Percentiles rank a stretch among this genome's conserved stretches.
These are phyloP conservation scores for Dicerorhinus sumatrensis DNA, from an alignment of 2,113 vertebrate genomes.

Conservation along the genomic window DNA sequence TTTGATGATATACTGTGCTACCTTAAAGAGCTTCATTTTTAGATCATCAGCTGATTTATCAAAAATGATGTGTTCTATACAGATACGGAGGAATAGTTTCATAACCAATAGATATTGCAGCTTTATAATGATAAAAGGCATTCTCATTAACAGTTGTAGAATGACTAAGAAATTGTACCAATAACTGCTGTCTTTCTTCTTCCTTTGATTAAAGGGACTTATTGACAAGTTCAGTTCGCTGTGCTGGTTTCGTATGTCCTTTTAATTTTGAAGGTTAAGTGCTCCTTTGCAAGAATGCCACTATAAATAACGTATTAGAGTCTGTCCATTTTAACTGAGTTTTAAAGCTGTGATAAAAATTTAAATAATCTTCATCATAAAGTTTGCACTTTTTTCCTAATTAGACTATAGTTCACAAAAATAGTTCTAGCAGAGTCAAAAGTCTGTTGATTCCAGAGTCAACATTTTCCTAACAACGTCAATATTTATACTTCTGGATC, in stretches of 20 bases:
- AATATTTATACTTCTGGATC: conserved; percentile 55
- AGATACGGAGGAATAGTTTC: rapidly evolving
- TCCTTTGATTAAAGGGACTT: not conserved
- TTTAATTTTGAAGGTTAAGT: not conserved
- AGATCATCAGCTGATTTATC: not conserved
- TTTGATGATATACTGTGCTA: too few species aligned
- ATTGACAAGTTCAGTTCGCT: not conserved
- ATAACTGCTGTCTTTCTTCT: not conserved
- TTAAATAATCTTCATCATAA: conserved; percentile 39
- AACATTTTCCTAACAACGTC: conserved; percentile 56
- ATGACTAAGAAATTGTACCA: not conserved
- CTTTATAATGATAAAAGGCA: not conserved
- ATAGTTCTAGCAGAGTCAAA: conserved; percentile 37
- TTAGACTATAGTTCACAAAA: conserved; percentile 26
- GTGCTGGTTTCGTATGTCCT: not conserved
- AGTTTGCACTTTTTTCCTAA: not conserved
- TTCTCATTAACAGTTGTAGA: not conserved
- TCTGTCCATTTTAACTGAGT: not conserved
- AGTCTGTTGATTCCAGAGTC: conserved; percentile 44
- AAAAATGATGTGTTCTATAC: not conserved
- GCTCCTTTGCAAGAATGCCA: not conserved
- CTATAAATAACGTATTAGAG: not conserved
- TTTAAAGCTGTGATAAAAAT: conserved; percentile 42
- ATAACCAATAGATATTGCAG: not conserved
- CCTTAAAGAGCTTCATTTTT: not conserved